Conservation (phyloP, 2,888 invertebrate genomes). For the Ditula angustiorana region DNA sequence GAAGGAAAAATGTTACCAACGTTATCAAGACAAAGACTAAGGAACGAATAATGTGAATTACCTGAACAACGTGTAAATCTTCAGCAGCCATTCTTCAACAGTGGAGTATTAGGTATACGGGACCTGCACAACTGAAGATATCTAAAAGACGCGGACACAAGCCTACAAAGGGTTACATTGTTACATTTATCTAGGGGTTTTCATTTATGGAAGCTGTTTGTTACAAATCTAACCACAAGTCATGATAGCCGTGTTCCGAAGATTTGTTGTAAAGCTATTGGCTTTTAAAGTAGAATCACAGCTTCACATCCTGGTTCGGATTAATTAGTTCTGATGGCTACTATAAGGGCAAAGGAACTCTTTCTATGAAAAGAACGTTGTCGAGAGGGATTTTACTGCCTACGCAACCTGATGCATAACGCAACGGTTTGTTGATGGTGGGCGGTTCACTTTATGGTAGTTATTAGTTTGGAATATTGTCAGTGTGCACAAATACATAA, state of each 20-base stretch:
- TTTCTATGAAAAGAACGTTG: no score
- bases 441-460: no score
- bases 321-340: no score
- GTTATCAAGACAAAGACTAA: slow-evolving; percentile 33
- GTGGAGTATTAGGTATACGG: background rate
- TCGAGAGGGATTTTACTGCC: no score
- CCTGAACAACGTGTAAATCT: slow-evolving; percentile 30
- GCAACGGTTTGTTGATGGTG: no score
- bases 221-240: background rate
- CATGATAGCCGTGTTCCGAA: background rate
- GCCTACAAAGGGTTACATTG: background rate
- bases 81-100: slow-evolving; percentile 9
- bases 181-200: background rate
- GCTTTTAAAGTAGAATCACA: no score
- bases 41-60: slow-evolving; percentile 30
- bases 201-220: background rate
- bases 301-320: no score
- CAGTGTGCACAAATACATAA: no score
- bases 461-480: no score
- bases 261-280: slow-evolving; percentile 1
- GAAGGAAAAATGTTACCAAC: slow-evolving; percentile 32
- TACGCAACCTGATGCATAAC: no score
- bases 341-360: no score
- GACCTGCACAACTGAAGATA: background rate
- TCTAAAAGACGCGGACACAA: background rate